Base-by-base conservation (phyloP, 2,113 vertebrate species). In the Sisor rabdophorus region DNA sequence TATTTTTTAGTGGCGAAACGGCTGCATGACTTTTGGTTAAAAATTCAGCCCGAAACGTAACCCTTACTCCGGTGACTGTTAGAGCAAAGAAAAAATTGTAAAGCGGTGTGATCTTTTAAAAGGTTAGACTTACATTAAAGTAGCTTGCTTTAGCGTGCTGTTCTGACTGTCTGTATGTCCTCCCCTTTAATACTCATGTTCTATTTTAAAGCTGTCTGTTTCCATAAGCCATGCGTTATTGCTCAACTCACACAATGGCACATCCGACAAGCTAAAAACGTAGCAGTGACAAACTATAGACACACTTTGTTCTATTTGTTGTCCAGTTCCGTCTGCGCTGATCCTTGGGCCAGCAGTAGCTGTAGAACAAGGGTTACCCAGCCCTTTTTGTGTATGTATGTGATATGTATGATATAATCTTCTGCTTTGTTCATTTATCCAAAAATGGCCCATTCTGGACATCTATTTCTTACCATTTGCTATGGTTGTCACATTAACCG, bases 111-210 rank as follows among this genome's bases (percentile, higher is more conserved):
- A n/a, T 40, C 48, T 11, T 75, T 65, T 64, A 22, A 75, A 52
- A 50, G 44, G 47, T 58, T 63, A 17, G 8, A 2, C 16, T 48
- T 12, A 36, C 28, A 54, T 30, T 64, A 40, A n/a, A 58, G 54
- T 12, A 65, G 19, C 50, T 7, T 24, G 73, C 50, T 64, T 65
- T 22, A 47, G 71, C 71, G 47, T 19, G 55, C 47, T 47, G 26
- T 73, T 73, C 50, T 11, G 9, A 28, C 28, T 74, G 59, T 74
- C 20, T 53, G 47, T 19, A 47, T 4, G 19, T 61, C 28, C 69
- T 54, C 79, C 81, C 22, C 74, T 73, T 76, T 81, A 84, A 85
- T 76, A 11, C n/a, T 47, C 32, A 17, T 22, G 15, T 47, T 67
- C 22, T 47, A 67, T 67, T 48, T 24, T 48, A n/a, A n/a, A 24